phyloP scores from a whole-genome alignment of 37 sponge, comb jelly and placozoan genomes.

The Eunapius fragilis region DNA sequence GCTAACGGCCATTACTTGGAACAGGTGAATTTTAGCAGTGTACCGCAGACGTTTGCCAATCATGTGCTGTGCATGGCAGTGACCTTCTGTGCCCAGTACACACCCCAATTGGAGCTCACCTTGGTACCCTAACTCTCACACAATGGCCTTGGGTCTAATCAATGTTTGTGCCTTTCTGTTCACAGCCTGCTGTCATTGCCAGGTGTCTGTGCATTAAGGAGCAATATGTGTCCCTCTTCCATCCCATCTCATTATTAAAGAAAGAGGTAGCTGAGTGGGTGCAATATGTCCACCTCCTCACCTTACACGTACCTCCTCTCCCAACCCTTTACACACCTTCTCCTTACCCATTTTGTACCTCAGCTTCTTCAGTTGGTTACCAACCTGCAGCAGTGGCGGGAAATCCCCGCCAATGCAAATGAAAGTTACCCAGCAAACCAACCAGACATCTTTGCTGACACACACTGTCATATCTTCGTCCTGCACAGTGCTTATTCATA shows the following conservation, averaged over 20 bases:
- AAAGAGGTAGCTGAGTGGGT: slow-evolving; percentile 34
- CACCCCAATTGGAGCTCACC: neutral
- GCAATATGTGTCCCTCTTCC: slow-evolving; percentile 52
- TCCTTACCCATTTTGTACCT: neutral
- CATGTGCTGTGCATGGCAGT: slow-evolving; percentile 46
- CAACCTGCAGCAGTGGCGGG: slow-evolving; percentile 4
- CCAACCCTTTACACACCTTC: neutral
- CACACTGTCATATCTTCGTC: neutral
- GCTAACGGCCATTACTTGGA: neutral
- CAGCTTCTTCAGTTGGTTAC: slow-evolving; percentile 12
- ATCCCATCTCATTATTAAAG: slow-evolving; percentile 60
- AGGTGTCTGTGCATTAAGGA: slow-evolving; percentile 18
- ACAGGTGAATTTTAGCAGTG: slow-evolving; percentile 27
- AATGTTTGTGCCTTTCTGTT: neutral
- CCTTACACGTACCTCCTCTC: neutral
- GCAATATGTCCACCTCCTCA: neutral
- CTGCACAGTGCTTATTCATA: neutral
- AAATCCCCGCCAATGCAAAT: neutral
- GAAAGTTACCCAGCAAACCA: neutral
- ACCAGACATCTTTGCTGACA: neutral
- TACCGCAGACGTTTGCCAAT: slow-evolving; percentile 36
- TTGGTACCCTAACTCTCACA: neutral
- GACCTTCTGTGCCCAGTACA: slow-evolving; percentile 44
- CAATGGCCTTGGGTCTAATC: neutral
- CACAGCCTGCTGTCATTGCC: neutral